Evolutionary conservation across 2,888 invertebrate genomes (phyloP), one percentile per base, ranked within the genome.

Genomic region (Hirtodrosophila histrioides): DNA sequence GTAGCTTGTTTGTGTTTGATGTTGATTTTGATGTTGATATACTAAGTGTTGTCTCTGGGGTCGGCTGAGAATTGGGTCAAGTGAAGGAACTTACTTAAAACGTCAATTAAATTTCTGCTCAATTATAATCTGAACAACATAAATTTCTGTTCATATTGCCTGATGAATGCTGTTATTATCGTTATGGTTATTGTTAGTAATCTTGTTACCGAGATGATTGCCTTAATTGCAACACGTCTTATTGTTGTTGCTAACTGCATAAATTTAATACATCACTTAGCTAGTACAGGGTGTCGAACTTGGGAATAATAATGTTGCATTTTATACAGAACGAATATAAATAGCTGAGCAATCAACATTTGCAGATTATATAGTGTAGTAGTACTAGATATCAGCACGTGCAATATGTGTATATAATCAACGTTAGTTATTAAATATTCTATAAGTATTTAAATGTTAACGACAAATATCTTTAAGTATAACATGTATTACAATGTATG

Each of bases 51-150:
- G 54, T 58, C 35, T 45, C 50, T 69, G 71, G 72, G 65, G 65
- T 71, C 68, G 79, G n/a, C 62, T 82, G 84, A 60, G 84, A 85
- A 85, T 87, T 87, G 54, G 87, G 84, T 85, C 84, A 85, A 85
- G 84, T 79, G 37, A 71, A 82, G 87, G 78, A 85, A 72, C 77
- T 75, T 66, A 77, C 85, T 81, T 11, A 66, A 84, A 84, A 71
- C 71, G 85, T 64, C 84, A 77, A 84, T 86, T 86, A 84, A 84
- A 81, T 78, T 81, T 78, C 72, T 72, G 69, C 54, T 66, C 69
- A 76, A 74, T 76, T 79, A 69, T 70, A 74, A 54, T 51, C 41
- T 49, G 54, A 76, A 67, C 58, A 77, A 73, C 77, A 77, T 73
- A 63, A 67, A 64, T 70, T 58, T 4, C 73, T 44, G 39, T 69